phyloP scores from a whole-genome alignment of 2,113 vertebrate genomes.

The Arizona elegans region DNA sequence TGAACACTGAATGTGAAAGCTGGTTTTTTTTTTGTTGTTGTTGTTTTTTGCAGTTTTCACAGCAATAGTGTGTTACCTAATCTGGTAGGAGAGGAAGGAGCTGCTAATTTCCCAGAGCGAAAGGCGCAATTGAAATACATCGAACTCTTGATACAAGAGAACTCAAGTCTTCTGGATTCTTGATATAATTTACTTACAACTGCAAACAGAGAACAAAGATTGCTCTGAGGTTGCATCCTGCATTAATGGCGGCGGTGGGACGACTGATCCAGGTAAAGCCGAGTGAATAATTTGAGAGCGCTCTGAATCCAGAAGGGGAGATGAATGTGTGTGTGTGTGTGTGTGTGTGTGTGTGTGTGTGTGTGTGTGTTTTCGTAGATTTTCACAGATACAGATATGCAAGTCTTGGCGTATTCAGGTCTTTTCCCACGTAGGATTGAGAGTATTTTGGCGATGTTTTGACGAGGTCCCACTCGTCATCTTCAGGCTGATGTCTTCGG shows the following conservation, averaged over 20 bases:
- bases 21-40: no score
- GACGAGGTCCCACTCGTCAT: no score
- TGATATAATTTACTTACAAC: not conserved
- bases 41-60: no score
- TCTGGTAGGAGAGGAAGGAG: not conserved
- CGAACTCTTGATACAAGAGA: not conserved
- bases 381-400: no score
- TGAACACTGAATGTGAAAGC: not conserved
- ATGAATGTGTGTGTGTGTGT: not conserved
- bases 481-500: no score
- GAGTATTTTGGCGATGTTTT: no score
- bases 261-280: not conserved
- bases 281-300: not conserved
- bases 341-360: no score
- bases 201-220: not conserved
- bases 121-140: not conserved
- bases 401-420: no score
- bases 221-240: not conserved
- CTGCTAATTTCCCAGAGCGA: not conserved
- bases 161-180: not conserved
- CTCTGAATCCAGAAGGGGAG: not conserved
- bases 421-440: no score
- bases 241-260: not conserved
- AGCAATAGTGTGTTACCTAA: not conserved
- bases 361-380: no score